A percentile compares a stretch with the other conserved stretches of the same genome.
Conservation (phyloP, 2,888 invertebrate species). For the Netelia inedita region DNA sequence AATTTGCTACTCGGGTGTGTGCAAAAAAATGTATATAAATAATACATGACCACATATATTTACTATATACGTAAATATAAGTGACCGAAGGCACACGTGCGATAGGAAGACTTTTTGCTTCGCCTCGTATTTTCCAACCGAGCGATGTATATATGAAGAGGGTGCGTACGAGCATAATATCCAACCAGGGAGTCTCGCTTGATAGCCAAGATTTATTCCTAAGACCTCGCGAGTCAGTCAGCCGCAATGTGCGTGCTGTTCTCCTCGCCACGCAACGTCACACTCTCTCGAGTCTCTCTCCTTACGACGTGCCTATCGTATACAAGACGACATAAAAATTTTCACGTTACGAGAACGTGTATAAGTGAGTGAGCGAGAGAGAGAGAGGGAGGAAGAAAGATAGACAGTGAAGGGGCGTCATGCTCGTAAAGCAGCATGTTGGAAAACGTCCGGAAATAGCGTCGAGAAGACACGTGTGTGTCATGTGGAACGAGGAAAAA, state of each 20-base stretch:
- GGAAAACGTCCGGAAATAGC: constrained; percentile 36
- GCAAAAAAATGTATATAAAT: no score
- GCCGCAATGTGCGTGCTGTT: background rate
- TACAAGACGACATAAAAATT: constrained; percentile 52
- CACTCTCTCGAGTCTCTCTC: background rate
- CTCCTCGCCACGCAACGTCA: constrained; percentile 31
- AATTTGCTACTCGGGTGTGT: no score
- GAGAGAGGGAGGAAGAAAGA: background rate
- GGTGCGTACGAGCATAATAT: background rate
- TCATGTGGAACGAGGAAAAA: background rate
- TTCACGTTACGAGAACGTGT: constrained; percentile 5
- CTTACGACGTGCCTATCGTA: background rate
- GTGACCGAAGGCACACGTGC: background rate
- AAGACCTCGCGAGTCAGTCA: constrained; percentile 9
- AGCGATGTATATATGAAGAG: background rate
- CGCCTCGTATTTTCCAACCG: background rate
- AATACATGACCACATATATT: no score
- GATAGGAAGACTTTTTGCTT: background rate
- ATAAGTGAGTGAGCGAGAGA: constrained; percentile 4
- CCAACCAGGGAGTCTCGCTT: constrained; percentile 20
- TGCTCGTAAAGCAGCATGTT: constrained; percentile 39
- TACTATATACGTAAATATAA: background rate
- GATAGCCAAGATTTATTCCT: constrained; percentile 9
- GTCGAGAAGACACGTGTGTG: background rate
- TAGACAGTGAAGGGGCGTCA: background rate